phyloP scores from a whole-genome alignment of 2,888 invertebrate species.

The Mimumesa dahlbomi region DNA sequence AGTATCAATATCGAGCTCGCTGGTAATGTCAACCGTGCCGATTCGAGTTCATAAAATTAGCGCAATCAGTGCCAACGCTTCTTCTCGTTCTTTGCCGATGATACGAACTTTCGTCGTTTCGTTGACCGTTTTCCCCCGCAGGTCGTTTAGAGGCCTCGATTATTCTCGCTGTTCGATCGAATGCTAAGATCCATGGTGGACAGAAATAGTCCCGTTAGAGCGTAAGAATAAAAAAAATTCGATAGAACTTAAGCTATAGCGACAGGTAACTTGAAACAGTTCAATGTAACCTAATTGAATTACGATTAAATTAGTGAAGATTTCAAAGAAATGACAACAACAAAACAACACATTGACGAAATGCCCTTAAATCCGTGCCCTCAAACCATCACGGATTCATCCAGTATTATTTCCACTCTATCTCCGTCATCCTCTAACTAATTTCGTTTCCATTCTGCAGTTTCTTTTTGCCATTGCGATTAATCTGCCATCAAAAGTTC shows the following conservation, averaged over 20 bases:
- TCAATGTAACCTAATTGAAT: not conserved
- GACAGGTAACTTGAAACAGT: not conserved
- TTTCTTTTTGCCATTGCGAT: too few species aligned
- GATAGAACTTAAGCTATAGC: conserved; percentile 3
- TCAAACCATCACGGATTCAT: too few species aligned
- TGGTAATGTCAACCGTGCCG: not conserved
- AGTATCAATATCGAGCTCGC: not conserved
- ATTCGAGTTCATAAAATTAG: not conserved
- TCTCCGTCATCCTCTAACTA: too few species aligned
- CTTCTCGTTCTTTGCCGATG: not conserved
- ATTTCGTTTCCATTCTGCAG: too few species aligned
- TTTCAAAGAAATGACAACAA: too few species aligned
- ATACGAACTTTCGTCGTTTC: conserved; percentile 42
- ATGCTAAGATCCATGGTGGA: conserved; percentile 53
- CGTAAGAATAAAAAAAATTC: conserved; percentile 28
- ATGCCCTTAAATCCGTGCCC: too few species aligned
- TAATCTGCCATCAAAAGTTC: too few species aligned
- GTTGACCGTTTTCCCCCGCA: conserved; percentile 55
- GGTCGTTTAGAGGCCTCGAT: conserved; percentile 59
- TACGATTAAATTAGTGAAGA: too few species aligned
- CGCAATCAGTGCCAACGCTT: not conserved
- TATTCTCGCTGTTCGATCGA: conserved; percentile 62
- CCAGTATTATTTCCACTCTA: too few species aligned
- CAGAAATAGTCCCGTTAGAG: too few species aligned
- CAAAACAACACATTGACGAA: too few species aligned